Conservation (phyloP, 1,140 invertebrate genomes). For the Megalonaias nervosa region DNA sequence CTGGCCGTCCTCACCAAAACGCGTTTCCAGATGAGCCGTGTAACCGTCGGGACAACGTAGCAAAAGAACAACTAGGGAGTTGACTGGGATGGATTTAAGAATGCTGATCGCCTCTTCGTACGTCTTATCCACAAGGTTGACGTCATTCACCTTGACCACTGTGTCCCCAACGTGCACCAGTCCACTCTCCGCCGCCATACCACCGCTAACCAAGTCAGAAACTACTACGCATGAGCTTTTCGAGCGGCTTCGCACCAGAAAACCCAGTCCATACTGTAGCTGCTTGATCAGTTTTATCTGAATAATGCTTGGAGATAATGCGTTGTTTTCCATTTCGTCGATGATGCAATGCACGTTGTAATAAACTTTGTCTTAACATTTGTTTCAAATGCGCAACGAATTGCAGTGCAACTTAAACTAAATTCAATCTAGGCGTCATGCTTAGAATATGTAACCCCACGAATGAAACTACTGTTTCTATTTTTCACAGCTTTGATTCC, state of each 20-base stretch:
- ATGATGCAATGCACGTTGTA: no score
- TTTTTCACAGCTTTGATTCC: no score
- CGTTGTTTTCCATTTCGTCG: no score
- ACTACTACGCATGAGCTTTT: constrained; percentile 57
- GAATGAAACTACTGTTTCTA: no score
- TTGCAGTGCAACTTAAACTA: no score
- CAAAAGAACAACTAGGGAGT: constrained; percentile 52
- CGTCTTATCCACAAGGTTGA: constrained; percentile 54
- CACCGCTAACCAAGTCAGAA: constrained; percentile 56
- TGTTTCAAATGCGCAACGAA: no score
- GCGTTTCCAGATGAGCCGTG: constrained; percentile 62
- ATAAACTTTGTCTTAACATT: no score
- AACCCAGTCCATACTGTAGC: constrained; percentile 58
- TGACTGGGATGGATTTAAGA: constrained; percentile 55
- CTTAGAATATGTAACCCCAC: no score
- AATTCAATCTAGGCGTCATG: no score
- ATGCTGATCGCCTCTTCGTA: constrained; percentile 61
- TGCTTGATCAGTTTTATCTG: constrained; percentile 62
- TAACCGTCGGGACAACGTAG: constrained; percentile 62
- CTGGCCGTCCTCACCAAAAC: constrained; percentile 58
- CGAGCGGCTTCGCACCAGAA: constrained; percentile 59
- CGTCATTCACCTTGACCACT: constrained; percentile 63
- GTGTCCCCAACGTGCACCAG: constrained; percentile 62
- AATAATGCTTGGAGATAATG: constrained; percentile 49
- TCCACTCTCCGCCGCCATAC: constrained; percentile 62